Percentiles rank a stretch among this genome's conserved stretches.
Conservation (phyloP, 2,888 invertebrate genomes). For the Heteromyza rotundicornis region DNA sequence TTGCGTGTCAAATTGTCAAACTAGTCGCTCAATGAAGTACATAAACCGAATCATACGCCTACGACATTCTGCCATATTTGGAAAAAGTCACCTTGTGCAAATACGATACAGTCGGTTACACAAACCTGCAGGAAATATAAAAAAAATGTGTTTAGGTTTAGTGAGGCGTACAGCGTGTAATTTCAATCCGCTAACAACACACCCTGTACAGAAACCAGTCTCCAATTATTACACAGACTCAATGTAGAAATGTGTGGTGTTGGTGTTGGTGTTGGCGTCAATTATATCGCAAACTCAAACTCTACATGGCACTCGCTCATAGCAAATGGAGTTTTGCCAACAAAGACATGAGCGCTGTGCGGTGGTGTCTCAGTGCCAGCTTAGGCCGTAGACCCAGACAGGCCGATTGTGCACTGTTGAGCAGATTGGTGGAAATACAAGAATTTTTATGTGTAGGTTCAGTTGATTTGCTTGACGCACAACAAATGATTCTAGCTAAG, state of each 20-base stretch:
- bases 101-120: neutral
- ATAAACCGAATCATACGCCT: neutral
- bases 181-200: no score
- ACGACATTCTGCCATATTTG: slow-evolving; percentile 21
- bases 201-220: slow-evolving; percentile 11
- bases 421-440: slow-evolving; percentile 26
- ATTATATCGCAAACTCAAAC: neutral
- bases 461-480: neutral
- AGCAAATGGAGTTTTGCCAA: neutral
- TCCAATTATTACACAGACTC: slow-evolving; percentile 11
- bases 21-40: neutral
- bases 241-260: no score
- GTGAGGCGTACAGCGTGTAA: no score
- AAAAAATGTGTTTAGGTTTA: no score
- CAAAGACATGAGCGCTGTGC: neutral
- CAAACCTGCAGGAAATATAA: neutral
- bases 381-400: slow-evolving; percentile 4
- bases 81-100: slow-evolving; percentile 30
- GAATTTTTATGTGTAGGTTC: slow-evolving; percentile 13
- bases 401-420: slow-evolving; percentile 35
- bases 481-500: no score
- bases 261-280: slow-evolving; percentile 6
- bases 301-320: no score
- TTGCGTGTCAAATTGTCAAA: neutral
- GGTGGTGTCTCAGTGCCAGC: neutral